These are phyloP conservation scores for Hemicrepidius hirtus DNA, from an alignment of 2,888 invertebrate genomes.

Conservation along the genomic window DNA sequence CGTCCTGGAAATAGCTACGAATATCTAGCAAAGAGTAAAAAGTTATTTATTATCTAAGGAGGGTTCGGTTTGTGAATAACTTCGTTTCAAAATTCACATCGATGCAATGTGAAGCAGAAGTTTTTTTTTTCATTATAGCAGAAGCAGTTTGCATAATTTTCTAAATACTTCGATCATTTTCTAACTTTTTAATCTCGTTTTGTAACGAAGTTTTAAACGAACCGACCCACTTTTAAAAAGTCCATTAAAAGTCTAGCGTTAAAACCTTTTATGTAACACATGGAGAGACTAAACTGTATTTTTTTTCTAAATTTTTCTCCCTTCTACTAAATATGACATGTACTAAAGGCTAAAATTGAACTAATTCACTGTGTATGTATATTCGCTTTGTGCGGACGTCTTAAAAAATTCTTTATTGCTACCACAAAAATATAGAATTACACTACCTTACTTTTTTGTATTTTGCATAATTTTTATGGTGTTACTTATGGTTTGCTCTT, in stretches of 20 bases:
- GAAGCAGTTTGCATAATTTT: conserved; percentile 14
- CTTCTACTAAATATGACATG: conserved; percentile 31
- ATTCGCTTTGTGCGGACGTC: conserved; percentile 49
- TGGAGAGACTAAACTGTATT: conserved; percentile 42
- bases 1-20: conserved; percentile 16
- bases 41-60: conserved; percentile 3
- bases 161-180: conserved; percentile 12
- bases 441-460: conserved; percentile 21
- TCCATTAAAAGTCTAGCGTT: conserved; percentile 45
- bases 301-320: conserved; percentile 36
- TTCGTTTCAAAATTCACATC: conserved; percentile 12
- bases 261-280: conserved; percentile 49
- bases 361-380: conserved; percentile 43
- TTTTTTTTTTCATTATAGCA: neutral
- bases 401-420: conserved; percentile 53
- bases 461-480: conserved; percentile 25
- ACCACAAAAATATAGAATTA: conserved; percentile 45
- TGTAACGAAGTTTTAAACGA: conserved; percentile 36
- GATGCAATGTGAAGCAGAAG: neutral
- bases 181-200: conserved; percentile 14
- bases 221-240: conserved; percentile 42
- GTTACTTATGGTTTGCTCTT: conserved; percentile 3
- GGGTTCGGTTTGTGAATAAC: conserved; percentile 1
- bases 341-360: conserved; percentile 37
- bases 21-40: conserved; percentile 28